phyloP scores from a whole-genome alignment of 2,888 invertebrate species.

The Galerucella calmariensis region DNA sequence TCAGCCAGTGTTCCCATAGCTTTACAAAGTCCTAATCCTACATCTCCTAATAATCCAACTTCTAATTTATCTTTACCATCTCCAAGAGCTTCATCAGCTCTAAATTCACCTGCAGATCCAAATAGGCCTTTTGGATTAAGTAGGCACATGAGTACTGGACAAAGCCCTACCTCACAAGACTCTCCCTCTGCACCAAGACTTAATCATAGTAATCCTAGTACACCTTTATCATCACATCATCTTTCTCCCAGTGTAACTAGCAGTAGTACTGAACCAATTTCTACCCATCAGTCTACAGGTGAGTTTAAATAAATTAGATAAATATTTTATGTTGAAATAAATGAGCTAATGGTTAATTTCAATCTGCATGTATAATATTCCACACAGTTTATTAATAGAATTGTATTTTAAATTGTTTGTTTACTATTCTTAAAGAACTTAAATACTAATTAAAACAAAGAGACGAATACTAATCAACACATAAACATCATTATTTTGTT shows the following conservation, averaged over 20 bases:
- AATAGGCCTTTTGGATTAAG: slow-evolving; percentile 67
- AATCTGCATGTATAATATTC: not conserved
- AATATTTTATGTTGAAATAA: not conserved
- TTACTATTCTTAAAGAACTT: not conserved
- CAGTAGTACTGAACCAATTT: slow-evolving; percentile 62
- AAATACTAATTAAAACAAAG: not conserved
- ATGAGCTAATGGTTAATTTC: not conserved
- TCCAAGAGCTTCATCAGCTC: slow-evolving; percentile 75
- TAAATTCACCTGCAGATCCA: slow-evolving; percentile 77
- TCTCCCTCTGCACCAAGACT: slow-evolving; percentile 68
- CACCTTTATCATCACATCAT: slow-evolving; percentile 73
- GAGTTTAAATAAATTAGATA: slow-evolving; percentile 35
- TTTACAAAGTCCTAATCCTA: slow-evolving; percentile 78
- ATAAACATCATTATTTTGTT: no score
- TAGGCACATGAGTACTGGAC: slow-evolving; percentile 69
- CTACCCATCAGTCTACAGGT: slow-evolving; percentile 64
- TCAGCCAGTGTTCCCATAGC: slow-evolving; percentile 81
- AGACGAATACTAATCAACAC: no score
- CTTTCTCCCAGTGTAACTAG: slow-evolving; percentile 70
- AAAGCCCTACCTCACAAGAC: slow-evolving; percentile 73
- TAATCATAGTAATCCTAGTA: slow-evolving; percentile 78
- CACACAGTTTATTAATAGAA: not conserved
- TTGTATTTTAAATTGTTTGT: not conserved
- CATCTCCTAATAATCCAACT: slow-evolving; percentile 78
- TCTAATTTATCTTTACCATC: slow-evolving; percentile 80